These are phyloP conservation scores for Corvus cornix DNA, from an alignment of 2,113 vertebrate species.

Conservation along the genomic window DNA sequence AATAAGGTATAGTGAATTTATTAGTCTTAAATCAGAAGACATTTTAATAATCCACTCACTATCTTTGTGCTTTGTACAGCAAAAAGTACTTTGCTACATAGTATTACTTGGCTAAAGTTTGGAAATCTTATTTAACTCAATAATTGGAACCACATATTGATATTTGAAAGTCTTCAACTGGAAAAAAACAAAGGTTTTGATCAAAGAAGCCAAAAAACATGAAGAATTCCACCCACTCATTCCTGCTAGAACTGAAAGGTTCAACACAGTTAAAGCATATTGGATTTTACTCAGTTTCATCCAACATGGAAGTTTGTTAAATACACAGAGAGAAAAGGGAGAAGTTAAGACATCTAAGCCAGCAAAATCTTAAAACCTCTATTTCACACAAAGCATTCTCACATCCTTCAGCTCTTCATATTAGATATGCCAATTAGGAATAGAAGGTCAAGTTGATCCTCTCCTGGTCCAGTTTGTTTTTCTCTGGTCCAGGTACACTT, in stretches of 20 bases:
- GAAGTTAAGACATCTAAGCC: background rate
- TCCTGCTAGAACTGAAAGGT: background rate
- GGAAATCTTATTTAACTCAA: background rate
- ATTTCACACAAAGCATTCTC: background rate
- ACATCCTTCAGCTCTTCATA: background rate
- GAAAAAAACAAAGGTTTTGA: background rate
- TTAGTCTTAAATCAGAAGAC: background rate
- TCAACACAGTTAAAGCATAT: background rate
- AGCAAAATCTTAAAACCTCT: background rate
- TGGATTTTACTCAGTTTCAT: background rate
- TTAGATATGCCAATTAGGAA: background rate
- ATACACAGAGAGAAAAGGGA: background rate
- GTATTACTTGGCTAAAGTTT: background rate
- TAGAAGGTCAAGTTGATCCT: background rate
- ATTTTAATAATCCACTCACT: background rate
- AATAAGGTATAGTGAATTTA: background rate
- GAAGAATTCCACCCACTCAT: background rate
- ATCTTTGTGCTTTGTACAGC: background rate
- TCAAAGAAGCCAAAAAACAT: background rate
- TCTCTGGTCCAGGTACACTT: background rate
- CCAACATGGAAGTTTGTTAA: background rate
- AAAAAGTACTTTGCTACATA: background rate
- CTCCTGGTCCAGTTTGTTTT: background rate
- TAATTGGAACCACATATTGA: background rate
- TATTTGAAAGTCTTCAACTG: background rate